Conservation (phyloP, 2,888 invertebrate genomes). For the Mythimna impura region DNA sequence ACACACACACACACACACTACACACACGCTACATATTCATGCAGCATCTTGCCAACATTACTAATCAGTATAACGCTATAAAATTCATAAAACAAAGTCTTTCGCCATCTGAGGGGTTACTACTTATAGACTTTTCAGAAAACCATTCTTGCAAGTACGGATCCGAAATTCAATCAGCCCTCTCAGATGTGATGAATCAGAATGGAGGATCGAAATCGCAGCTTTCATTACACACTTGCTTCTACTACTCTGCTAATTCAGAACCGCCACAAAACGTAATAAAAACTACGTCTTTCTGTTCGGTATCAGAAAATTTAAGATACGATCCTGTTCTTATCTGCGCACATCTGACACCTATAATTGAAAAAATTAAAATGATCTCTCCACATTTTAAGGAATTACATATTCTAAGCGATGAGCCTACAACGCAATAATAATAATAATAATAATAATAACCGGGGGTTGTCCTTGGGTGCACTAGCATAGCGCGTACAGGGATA, state of each 20-base stretch:
- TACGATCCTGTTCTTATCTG: constrained; percentile 15
- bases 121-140: no score
- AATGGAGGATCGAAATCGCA: constrained; percentile 11
- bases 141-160: no score
- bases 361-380: not conserved
- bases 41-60: not conserved
- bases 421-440: constrained; percentile 18
- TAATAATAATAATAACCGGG: no score
- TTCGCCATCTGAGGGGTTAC: no score
- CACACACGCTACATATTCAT: no score
- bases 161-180: no score
- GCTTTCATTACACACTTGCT: constrained; percentile 14
- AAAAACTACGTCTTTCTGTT: constrained; percentile 11
- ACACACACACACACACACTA: no score
- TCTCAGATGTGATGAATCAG: no score
- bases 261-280: constrained; percentile 12
- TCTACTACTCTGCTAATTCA: constrained; percentile 12
- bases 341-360: constrained; percentile 8
- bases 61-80: not conserved
- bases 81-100: no score
- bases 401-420: constrained; percentile 10
- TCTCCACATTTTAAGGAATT: constrained; percentile 3
- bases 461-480: no score
- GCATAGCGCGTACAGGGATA: no score
- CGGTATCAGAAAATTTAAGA: constrained; percentile 14